Evolutionary conservation across 2,113 vertebrate genomes (phyloP).

Genomic region (Antigone vipio): DNA sequence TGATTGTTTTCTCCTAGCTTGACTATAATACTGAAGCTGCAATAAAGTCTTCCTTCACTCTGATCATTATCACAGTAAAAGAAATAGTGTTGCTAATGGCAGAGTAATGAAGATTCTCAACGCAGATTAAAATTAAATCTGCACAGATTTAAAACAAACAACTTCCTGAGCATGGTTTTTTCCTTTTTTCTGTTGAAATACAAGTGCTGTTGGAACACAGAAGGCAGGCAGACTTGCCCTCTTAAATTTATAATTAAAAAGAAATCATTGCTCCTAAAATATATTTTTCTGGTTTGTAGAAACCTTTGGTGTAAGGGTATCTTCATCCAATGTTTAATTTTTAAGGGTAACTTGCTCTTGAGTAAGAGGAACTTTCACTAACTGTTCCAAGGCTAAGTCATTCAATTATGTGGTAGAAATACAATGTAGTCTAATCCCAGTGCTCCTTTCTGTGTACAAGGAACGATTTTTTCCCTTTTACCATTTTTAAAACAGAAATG

Average conservation of each 20-base stretch:
- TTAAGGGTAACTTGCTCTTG: not conserved
- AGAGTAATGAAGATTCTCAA: not conserved
- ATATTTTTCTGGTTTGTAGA: not conserved
- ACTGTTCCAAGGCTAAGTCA: not conserved
- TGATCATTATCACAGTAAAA: not conserved
- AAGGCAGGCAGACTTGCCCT: accelerated
- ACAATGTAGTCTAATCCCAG: not conserved
- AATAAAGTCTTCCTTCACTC: not conserved
- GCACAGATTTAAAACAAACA: not conserved
- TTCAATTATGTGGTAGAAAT: not conserved
- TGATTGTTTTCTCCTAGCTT: not conserved
- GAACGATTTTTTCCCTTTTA: not conserved
- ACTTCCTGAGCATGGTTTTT: not conserved
- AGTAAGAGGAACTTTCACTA: not conserved
- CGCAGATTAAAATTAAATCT: not conserved
- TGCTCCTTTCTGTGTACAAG: not conserved
- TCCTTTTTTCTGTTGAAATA: not conserved
- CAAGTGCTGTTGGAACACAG: not conserved
- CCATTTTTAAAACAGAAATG: not conserved
- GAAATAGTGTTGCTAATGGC: not conserved
- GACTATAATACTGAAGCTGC: not conserved
- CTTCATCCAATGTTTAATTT: not conserved
- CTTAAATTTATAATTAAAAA: not conserved
- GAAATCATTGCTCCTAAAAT: not conserved
- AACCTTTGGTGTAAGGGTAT: not conserved